Evolutionary conservation across 1,140 invertebrate genomes (phyloP).

Genomic region (Drosophila micromelanica): DNA sequence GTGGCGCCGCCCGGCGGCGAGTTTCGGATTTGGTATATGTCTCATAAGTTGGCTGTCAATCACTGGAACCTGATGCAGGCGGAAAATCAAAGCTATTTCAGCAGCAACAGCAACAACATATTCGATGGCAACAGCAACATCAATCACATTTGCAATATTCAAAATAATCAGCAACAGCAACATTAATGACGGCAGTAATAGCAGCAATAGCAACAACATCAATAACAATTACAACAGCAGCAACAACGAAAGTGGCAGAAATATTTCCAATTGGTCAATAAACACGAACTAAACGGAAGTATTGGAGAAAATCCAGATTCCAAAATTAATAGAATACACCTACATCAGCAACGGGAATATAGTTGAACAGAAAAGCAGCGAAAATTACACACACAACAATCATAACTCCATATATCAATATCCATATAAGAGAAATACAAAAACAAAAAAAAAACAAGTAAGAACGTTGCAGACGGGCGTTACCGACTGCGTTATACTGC

Average conservation of each 20-base stretch:
- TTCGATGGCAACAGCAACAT: background rate
- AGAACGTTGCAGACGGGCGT: too few species aligned
- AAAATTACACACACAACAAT: background rate
- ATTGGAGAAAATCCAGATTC: background rate
- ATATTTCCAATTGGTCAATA: constrained; percentile 1
- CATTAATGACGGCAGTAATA: background rate
- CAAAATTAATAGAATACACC: background rate
- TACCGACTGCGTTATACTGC: too few species aligned
- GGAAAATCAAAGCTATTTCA: background rate
- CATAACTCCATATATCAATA: background rate
- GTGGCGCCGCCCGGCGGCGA: background rate
- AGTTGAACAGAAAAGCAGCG: background rate
- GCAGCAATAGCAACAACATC: background rate
- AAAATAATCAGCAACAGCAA: background rate
- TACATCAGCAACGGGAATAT: background rate
- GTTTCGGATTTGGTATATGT: constrained; percentile 21
- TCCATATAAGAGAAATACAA: background rate
- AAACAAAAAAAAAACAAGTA: too few species aligned
- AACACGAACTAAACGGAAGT: background rate
- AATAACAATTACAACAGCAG: background rate
- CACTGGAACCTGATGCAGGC: constrained; percentile 1
- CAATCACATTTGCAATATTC: background rate
- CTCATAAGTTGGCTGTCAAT: constrained; percentile 1
- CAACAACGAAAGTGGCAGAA: background rate
- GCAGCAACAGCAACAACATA: background rate